Conservation (phyloP, 2,888 invertebrate genomes). For the Selenia dentaria region DNA sequence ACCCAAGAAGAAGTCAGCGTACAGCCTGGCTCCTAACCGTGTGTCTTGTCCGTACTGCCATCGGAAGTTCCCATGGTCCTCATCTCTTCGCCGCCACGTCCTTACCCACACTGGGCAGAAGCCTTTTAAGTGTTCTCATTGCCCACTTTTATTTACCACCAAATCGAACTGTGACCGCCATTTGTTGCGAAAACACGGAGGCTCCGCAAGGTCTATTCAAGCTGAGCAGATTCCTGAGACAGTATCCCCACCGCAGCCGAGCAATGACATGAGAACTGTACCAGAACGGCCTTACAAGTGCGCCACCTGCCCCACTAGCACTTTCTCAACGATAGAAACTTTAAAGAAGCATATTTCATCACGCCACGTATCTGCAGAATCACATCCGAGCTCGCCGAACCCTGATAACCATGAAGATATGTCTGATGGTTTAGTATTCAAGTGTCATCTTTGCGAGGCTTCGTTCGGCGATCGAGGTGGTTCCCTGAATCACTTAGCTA, state of each 20-base stretch:
- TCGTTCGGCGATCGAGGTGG: conserved; percentile 92
- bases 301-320: conserved; percentile 91
- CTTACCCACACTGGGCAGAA: conserved; percentile 98
- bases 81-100: conserved; percentile 96
- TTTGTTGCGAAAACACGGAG: conserved; percentile 92
- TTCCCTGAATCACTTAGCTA: conserved; percentile 92
- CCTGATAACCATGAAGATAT: conserved; percentile 58
- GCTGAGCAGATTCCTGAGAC: conserved; percentile 68
- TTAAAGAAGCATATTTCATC: conserved; percentile 91
- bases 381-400: conserved; percentile 68
- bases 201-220: conserved; percentile 73
- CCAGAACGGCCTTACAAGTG: conserved; percentile 93
- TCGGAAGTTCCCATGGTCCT: conserved; percentile 98
- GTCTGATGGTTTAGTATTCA: conserved; percentile 89
- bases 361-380: conserved; percentile 85
- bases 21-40: conserved; percentile 97
- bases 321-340: conserved; percentile 91
- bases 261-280: conserved; percentile 85
- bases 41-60: conserved; percentile 97
- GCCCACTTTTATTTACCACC: conserved; percentile 96
- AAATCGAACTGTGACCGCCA: conserved; percentile 99
- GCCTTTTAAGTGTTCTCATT: conserved; percentile 97
- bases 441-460: conserved; percentile 96
- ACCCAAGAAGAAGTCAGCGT: conserved; percentile 96
- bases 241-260: conserved; percentile 53